These are phyloP conservation scores for Drosophila auraria DNA, from an alignment of 1,140 invertebrate genomes.

Conservation along the genomic window DNA sequence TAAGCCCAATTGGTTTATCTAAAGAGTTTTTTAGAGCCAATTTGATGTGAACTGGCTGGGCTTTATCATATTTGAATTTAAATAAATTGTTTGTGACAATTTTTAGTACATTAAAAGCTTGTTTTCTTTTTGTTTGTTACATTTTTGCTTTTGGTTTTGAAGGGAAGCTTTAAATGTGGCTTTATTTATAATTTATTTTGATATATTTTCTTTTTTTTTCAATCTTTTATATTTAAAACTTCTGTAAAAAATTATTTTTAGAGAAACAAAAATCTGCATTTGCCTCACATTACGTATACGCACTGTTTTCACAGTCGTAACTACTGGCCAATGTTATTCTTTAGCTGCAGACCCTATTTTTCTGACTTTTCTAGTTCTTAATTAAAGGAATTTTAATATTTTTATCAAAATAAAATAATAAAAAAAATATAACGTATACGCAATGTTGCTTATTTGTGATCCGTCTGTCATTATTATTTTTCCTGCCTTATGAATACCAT, in stretches of 20 bases:
- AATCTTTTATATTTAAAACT: too few species aligned
- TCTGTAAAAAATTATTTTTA: too few species aligned
- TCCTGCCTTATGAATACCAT: not conserved
- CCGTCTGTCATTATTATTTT: not conserved
- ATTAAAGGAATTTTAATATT: too few species aligned
- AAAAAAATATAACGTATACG: conserved; percentile 1
- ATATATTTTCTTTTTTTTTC: too few species aligned
- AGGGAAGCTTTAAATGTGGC: too few species aligned
- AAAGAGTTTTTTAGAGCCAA: conserved; percentile 19
- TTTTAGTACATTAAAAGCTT: not conserved
- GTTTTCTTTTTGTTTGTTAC: not conserved
- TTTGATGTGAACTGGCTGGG: not conserved
- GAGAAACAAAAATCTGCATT: not conserved
- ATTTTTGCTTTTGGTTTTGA: too few species aligned
- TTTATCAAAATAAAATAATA: not conserved
- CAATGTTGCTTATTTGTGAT: not conserved
- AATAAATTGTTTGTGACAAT: not conserved
- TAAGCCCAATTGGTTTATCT: conserved; percentile 19
- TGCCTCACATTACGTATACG: not conserved
- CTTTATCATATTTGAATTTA: not conserved
- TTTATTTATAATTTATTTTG: too few species aligned
- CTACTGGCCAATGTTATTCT: not conserved
- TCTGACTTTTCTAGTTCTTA: not conserved
- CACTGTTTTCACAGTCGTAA: not conserved
- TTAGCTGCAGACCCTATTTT: not conserved